Evolutionary conservation across 2,888 invertebrate genomes (phyloP), one percentile per base, ranked within the genome.

Genomic region (Timema podura): DNA sequence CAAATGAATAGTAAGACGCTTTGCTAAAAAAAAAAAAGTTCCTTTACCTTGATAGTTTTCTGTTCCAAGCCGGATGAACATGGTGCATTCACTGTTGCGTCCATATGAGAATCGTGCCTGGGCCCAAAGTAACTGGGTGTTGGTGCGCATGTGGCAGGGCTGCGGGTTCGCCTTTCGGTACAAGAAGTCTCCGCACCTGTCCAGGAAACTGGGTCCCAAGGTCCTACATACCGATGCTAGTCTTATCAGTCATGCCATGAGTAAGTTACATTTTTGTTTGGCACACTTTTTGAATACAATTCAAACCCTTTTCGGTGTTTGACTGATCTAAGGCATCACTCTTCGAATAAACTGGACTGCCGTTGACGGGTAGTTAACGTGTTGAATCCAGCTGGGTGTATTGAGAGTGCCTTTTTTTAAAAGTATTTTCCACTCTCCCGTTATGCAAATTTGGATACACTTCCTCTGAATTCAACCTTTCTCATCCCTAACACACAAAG

Each of bases 101-200:
- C 92, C 93, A 0, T 93, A 93, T 77, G 91, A 92, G 80, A 91
- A 91, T 79, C 84, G 92, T 49, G 91, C 92, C 2, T 88, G 91
- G 91, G 92, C 92, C 15, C 93, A 93, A 77, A 91, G 91, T 67
- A 93, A 93, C 82, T 93, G 93, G 91, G 88, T 93, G 73, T 82
- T 93, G 54, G 88, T 92, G 16, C 82, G 93, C 68, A 90, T 93
- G 78, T 93, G 93, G 93, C 89, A 93, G 77, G 93, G 93, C 0
- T 85, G 89, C 74, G 93, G 93, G 0, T 93, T 91, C 79, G 93
- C 90, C 0, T 93, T 90, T 80, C 85, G 91, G 11, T 87, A 86
- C 74, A 83, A 84, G 5, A 84, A 83, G 71, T 83, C 85, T 64
- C 85, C 85, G 1, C 85, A 86, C 76, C 76, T 83, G 13, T 77